Percentiles rank a stretch among this genome's conserved stretches.
Evolutionary conservation across 1,140 invertebrate genomes (phyloP).

Genomic region (Neodiprion pinetum): DNA sequence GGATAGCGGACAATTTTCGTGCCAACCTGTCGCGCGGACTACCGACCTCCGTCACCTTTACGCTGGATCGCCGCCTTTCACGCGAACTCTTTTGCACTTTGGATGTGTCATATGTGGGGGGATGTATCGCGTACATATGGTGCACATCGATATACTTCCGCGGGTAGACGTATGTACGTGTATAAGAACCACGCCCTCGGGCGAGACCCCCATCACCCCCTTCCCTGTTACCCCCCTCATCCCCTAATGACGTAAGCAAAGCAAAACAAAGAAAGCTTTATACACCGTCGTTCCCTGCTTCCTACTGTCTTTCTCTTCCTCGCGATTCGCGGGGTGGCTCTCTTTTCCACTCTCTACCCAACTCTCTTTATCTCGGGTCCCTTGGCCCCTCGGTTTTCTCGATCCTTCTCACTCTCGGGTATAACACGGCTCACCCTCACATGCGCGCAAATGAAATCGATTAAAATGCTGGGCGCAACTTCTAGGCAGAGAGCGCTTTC

Average conservation of each 20-base stretch:
- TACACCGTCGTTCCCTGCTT: conserved; percentile 48
- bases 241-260: conserved; percentile 62
- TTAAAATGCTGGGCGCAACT: conserved; percentile 64
- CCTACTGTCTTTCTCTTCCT: conserved; percentile 25
- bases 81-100: too few relatives aligned
- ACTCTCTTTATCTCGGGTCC: conserved; percentile 23
- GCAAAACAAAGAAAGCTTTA: conserved; percentile 63
- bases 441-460: conserved; percentile 64
- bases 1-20: too few relatives aligned
- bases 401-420: conserved; percentile 24
- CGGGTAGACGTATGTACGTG: background rate
- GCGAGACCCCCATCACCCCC: conserved; percentile 29
- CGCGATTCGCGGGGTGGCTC: conserved; percentile 21
- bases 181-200: conserved; percentile 56
- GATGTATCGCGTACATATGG: too few relatives aligned
- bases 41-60: too few relatives aligned
- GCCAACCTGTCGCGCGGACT: too few relatives aligned
- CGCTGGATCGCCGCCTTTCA: too few relatives aligned
- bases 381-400: conserved; percentile 8
- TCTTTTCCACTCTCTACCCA: conserved; percentile 28
- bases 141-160: too few relatives aligned
- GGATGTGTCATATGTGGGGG: too few relatives aligned
- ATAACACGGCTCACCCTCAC: conserved; percentile 44
- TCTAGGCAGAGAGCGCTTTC: conserved; percentile 49
- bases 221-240: conserved; percentile 43